Percentiles rank a stretch among this genome's conserved stretches.
These are phyloP conservation scores for Hoplostethus mediterraneus DNA, from an alignment of 2,797 vertebrate genomes.

Conservation along the genomic window DNA sequence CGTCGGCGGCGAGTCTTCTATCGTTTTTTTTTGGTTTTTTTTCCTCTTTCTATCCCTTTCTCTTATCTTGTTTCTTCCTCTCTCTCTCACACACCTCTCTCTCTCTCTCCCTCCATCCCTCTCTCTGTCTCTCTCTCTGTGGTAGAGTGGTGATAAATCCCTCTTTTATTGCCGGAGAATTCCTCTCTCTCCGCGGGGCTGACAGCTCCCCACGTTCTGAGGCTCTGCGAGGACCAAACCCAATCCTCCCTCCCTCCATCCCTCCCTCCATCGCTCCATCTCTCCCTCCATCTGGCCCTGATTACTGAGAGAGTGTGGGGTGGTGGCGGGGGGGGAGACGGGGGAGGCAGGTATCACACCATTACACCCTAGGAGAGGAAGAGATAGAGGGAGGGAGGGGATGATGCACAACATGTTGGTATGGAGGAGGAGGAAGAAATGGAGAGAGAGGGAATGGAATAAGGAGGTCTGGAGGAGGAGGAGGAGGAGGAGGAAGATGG, in stretches of 20 bases:
- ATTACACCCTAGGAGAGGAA: conserved; percentile 87
- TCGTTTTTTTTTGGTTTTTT: conserved; percentile 6
- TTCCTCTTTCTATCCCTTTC: conserved; percentile 33
- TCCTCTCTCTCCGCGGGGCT: conserved; percentile 96
- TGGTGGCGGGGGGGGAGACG: conserved; percentile 53
- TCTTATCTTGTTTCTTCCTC: conserved; percentile 59
- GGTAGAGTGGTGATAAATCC: conserved; percentile 99
- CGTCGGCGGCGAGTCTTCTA: conserved; percentile 49
- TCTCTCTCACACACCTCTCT: conserved; percentile 33
- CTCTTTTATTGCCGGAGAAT: conserved; percentile 99
- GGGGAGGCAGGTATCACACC: conserved; percentile 75
- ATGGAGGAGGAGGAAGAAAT: conserved; percentile 62
- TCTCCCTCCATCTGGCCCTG: conserved; percentile 98
- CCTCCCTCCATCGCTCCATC: conserved; percentile 71
- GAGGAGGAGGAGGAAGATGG: conserved; percentile 56
- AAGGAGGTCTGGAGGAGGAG: conserved; percentile 35
- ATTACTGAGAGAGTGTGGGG: conserved; percentile 86
- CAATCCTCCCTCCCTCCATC: conserved; percentile 75
- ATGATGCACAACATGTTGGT: conserved; percentile 62
- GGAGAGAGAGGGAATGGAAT: not conserved
- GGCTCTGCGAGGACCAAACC: conserved; percentile 91
- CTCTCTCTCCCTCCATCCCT: conserved; percentile 59
- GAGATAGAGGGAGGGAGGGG: conserved; percentile 56
- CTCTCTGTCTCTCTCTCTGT: conserved; percentile 86
- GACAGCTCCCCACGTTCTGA: conserved; percentile 97